Base-by-base conservation (phyloP, 2,888 invertebrate genomes). In the Epinotia bilunana region DNA sequence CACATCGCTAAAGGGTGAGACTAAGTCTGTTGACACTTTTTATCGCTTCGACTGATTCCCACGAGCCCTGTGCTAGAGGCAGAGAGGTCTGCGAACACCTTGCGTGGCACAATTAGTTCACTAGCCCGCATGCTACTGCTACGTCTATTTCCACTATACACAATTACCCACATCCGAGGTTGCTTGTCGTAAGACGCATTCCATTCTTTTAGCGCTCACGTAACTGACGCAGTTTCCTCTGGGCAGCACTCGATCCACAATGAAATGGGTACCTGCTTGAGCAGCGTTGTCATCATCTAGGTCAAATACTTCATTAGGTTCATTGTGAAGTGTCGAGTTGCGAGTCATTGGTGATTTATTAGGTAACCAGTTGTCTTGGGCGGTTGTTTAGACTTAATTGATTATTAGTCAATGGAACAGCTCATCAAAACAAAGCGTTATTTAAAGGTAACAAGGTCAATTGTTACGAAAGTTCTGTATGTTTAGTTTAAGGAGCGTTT, bases 111-210 rank as follows among this genome's bases (percentile, higher is more conserved):
- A 82, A 81, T 83, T 84, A 83, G 85, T 82, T 85, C 81, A 79
- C 79, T 82, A 79, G 82, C 80, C 84, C 81, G 83, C 81, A 85
- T 82, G 84, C 83, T 78, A 82, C 84, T 60, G 61, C 73, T 64
- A 61, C n/a, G n/a, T n/a, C n/a, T n/a, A n/a, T n/a, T 57, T 58
- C 63, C 53, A 69, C 84, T 80, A 80, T 83, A 83, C 84, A 83
- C 83, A 86, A 88, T 90, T 89, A 88, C 84, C 85, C 80, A 87
- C 86, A 88, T 89, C 87, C 90, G 90, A 90, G 89, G 89, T 83
- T 90, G 88, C 83, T 85, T 91, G 88, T 90, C 87, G 90, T 88
- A 90, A 91, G 88, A 87, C 82, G 82, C 87, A 86, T 90, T 88
- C 88, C 88, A 89, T 91, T 90, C 85, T 90, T 88, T 87, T 80